Base-by-base conservation (phyloP, 2,888 invertebrate species). In the Pachycephus smyrnensis region DNA sequence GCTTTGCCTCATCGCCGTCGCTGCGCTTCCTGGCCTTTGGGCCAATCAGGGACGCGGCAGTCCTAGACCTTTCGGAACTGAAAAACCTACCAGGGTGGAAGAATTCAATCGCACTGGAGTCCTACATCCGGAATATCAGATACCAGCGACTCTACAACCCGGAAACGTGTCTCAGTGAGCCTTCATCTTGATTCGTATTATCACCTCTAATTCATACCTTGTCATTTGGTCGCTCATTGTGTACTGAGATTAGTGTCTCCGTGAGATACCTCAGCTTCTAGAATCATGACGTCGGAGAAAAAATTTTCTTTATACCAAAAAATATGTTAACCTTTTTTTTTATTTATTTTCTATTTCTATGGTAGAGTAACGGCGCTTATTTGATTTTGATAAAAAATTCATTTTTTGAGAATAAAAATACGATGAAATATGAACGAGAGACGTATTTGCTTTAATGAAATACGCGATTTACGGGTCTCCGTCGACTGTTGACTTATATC, bases 101-200 rank as follows among this genome's bases (percentile, higher is more conserved):
- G 89, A 89, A 82, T 91, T 91, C 86, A 90, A 91, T 82, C 83
- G 87, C 12, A 90, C 90, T 75, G 87, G 89, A 35, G 91, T 91
- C 69, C 84, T 91, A n/a, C 91, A 89, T 82, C 91, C 91, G 82
- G 91, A 91, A 82, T 90, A 90, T 83, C 91, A 90, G 84, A 90
- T 90, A 83, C 85, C 90, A 76, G 91, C 91, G 12, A 90, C 89
- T 80, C 84, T 91, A 37, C 86, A 85, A 69, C 89, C 91, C 73
- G 89, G 89, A 77, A 89, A 90, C 80, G 88, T 90, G 76, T 91
- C 90, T 84, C 89, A 90, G 91, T 91, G 88, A 91, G 91, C 85
- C 80, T 85, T 78, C 55, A 55, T 55, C 55, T 23, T 55, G 55
- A 55, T 55, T 55, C 55, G 0, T 55, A 55, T 55, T 55, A 55